A percentile compares a stretch with the other conserved stretches of the same genome.
These are phyloP conservation scores for Bujurquina vittata DNA, from an alignment of 2,113 vertebrate species.

Conservation along the genomic window DNA sequence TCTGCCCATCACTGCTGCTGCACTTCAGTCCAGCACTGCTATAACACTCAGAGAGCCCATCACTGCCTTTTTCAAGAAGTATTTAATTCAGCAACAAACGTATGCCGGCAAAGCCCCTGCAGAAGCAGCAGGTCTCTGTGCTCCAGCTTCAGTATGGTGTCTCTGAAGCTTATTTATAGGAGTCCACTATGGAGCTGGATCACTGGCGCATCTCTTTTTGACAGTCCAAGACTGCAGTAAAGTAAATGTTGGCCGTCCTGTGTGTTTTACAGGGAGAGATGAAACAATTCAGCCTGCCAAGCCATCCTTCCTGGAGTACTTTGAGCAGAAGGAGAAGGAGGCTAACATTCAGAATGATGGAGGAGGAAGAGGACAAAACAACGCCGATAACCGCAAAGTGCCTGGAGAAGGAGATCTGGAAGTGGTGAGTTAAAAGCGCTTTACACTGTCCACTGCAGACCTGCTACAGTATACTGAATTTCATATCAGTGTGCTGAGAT, in stretches of 20 bases:
- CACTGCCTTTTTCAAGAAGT: neutral
- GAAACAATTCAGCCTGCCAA: slow-evolving; percentile 89
- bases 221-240: neutral
- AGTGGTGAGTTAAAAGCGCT: slow-evolving; percentile 83
- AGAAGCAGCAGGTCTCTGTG: neutral
- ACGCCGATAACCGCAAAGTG: slow-evolving; percentile 85
- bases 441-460: fast-evolving
- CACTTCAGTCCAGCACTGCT: neutral
- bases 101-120: neutral
- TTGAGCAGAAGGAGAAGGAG: slow-evolving; percentile 96
- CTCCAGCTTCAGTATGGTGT: neutral
- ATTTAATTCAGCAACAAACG: neutral
- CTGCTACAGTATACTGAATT: neutral
- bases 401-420: slow-evolving; percentile 90
- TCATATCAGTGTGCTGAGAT: neutral
- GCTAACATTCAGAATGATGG: slow-evolving; percentile 83
- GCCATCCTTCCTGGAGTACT: slow-evolving; percentile 96
- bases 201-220: too few species aligned
- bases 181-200: neutral
- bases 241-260: neutral
- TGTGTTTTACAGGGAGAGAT: slow-evolving; percentile 83
- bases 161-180: neutral
- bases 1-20: neutral
- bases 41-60: neutral
- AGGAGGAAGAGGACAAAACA: slow-evolving; percentile 72